A percentile compares a stretch with the other conserved stretches of the same genome.
Evolutionary conservation across 2,797 vertebrate genomes (phyloP).

Genomic region (Galagoides demidoff): DNA sequence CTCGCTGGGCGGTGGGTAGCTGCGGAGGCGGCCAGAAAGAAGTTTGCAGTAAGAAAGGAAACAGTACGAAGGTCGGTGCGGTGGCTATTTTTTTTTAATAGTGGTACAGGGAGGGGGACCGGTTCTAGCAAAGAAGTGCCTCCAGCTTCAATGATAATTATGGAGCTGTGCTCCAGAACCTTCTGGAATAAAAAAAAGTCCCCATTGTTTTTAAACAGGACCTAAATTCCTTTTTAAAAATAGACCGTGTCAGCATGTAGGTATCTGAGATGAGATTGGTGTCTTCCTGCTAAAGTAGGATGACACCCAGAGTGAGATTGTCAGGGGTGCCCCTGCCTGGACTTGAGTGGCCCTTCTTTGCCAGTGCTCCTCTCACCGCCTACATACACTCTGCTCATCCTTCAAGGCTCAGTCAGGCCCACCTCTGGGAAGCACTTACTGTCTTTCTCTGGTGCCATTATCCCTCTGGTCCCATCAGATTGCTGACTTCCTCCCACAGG

Average conservation of each 20-base stretch:
- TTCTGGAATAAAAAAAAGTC: conserved; percentile 44
- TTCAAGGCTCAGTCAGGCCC: neutral
- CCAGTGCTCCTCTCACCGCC: neutral
- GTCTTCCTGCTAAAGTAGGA: neutral
- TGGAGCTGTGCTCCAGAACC: neutral
- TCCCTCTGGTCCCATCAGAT: neutral
- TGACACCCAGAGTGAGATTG: neutral
- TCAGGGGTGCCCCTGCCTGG: neutral
- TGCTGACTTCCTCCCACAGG: neutral
- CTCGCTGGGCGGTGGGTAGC: neutral
- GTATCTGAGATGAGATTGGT: neutral
- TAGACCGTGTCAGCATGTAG: neutral
- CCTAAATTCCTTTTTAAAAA: conserved; percentile 59
- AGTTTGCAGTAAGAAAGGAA: conserved; percentile 65
- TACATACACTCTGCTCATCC: neutral
- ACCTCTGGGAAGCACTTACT: neutral
- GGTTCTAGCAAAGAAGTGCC: neutral
- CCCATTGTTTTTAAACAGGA: conserved; percentile 35
- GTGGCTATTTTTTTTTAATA: neutral
- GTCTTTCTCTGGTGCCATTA: neutral
- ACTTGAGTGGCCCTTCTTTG: neutral
- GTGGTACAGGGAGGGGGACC: neutral
- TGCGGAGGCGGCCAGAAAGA: neutral
- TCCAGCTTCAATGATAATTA: neutral
- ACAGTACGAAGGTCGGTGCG: conserved; percentile 39